Evolutionary conservation across 2,797 vertebrate species (phyloP), one percentile per base, ranked within the genome.

Genomic region (Distichodus sexfasciatus): DNA sequence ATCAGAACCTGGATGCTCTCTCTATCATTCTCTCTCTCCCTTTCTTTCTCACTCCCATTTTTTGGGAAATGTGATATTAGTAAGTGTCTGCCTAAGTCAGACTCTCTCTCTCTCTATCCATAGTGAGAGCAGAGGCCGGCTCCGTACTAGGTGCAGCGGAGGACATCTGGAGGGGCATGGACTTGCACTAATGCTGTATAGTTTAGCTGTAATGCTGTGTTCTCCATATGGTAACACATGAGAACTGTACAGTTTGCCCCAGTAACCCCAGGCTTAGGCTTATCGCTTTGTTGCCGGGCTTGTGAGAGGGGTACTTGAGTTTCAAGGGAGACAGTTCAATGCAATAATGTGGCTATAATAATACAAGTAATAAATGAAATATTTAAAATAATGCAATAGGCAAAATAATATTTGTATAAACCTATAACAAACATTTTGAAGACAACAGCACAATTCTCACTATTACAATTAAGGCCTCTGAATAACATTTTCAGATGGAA

Each of bases 1-100:
- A 82, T 72, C 66, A 79, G 23, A 76, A 72, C 58, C 69, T 53
- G 58, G 47, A 48, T 29, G 48, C 54, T 81, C 72, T 41, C 64
- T 78, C 62, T 41, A 43, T 76, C 76, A 71, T 59, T 71, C 63
- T 71, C 63, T 80, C 23, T 11, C 40, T 55, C 21, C 5, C 43
- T 60, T 2, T 33, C 62, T 67, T 2, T 5, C 40, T 58, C 3
- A 40, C 38, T 62, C 40, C 51, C 11, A 24, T 58, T 55, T 26
- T 48, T 58, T 59, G 75, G 50, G 71, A 72, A 69, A 71, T 61
- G 41, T 57, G 54, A 73, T 57, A 64, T 67, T 26, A 41, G 44
- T 64, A 69, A 72, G 65, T 59, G 50, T 44, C 53, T 50, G 35
- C 48, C 62, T 77, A 76, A 80, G 72, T 74, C 68, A 69, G 66